A percentile compares a stretch with the other conserved stretches of the same genome.
Evolutionary conservation across 2,797 vertebrate species (phyloP).

Genomic region (Triplophysa yarkandensis): DNA sequence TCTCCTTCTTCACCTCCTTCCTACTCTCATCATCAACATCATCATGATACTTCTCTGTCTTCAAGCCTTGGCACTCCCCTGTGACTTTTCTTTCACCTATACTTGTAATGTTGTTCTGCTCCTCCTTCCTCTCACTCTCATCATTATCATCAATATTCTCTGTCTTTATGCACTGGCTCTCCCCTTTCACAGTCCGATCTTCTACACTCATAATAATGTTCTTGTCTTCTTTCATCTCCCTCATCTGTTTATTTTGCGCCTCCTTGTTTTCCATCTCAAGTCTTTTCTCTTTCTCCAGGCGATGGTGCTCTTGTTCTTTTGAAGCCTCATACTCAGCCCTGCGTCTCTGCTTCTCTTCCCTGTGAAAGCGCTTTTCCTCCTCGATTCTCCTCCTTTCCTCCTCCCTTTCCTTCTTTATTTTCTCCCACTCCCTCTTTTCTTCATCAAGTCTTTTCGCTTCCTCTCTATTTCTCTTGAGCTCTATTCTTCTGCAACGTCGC

Average conservation of each 20-base stretch:
- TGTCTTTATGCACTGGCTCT: slow-evolving; percentile 60
- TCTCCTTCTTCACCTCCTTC: slow-evolving; percentile 21
- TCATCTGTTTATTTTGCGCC: slow-evolving; percentile 18
- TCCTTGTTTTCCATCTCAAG: slow-evolving; percentile 48
- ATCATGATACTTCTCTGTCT: slow-evolving; percentile 60
- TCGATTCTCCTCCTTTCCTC: slow-evolving; percentile 52
- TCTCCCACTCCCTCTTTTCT: slow-evolving; percentile 63
- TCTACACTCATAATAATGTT: slow-evolving; percentile 2
- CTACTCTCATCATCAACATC: slow-evolving; percentile 24
- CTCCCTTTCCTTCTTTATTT: slow-evolving; percentile 64
- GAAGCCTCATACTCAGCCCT: slow-evolving; percentile 70
- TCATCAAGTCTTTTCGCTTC: slow-evolving; percentile 62
- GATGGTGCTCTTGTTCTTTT: slow-evolving; percentile 65
- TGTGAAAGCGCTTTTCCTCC: slow-evolving; percentile 58
- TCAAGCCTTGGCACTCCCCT: slow-evolving; percentile 63
- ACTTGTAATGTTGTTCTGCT: neutral
- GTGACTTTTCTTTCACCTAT: slow-evolving; percentile 63
- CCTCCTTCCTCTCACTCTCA: slow-evolving; percentile 17
- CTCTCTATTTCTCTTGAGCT: slow-evolving; percentile 63
- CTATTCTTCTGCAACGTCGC: slow-evolving; percentile 42
- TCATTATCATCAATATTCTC: slow-evolving; percentile 50
- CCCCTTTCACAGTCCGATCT: slow-evolving; percentile 68
- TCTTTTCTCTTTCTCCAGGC: slow-evolving; percentile 62
- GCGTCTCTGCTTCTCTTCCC: slow-evolving; percentile 63
- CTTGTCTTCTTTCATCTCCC: slow-evolving; percentile 1